Evolutionary conservation across 2,113 vertebrate genomes (phyloP), one percentile per base, ranked within the genome.

Genomic region (Podarcis muralis): DNA sequence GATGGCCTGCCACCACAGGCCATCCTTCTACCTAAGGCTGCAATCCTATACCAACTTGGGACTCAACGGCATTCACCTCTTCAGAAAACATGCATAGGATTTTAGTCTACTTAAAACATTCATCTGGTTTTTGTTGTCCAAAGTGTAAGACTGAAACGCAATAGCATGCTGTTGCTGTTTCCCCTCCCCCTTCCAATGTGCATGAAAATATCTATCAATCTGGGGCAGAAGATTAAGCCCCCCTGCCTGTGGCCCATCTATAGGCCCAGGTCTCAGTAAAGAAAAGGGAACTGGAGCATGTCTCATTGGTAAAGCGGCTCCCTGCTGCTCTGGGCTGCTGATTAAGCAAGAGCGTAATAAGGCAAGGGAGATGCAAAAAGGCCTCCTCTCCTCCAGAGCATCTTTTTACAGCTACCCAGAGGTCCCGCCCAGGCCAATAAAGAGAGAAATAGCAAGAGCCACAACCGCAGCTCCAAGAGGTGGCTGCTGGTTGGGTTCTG

Each of bases 1-100:
- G 94, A 90, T 93, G 83, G 92, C 84, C 90, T 92, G 88, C 89
- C 40, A 81, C 18, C 48, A 35, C 43, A 87, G 80, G 57, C 59
- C 37, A 40, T 85, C 30, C 72, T 72, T 87, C 32, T 40, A 65
- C 48, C 43, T 82, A 80, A 80, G 9, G 25, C 8, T 79, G 5
- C 25, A 25, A 18, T 79, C 76, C 35, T 53, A 72, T 72, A 32
- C 5, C 72, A 74, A 74, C 48, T 16, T 35, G 66, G 66, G 25
- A 69, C 66, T 69, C 25, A 23, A 69, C 9, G 65, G 7, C 30
- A 72, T 15, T 71, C 6, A 62, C 30, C 30, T 71, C 25, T 74
- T 53, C n/a, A 35, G 72, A 74, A 32, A 16, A 35, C 72, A 74
- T 32, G 13, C 8, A 20, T 40, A 43, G 43, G 43, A 27, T 20